A percentile compares a stretch with the other conserved stretches of the same genome.
These are phyloP conservation scores for Lordiphosa mommai DNA, from an alignment of 1,140 invertebrate species.

Conservation along the genomic window DNA sequence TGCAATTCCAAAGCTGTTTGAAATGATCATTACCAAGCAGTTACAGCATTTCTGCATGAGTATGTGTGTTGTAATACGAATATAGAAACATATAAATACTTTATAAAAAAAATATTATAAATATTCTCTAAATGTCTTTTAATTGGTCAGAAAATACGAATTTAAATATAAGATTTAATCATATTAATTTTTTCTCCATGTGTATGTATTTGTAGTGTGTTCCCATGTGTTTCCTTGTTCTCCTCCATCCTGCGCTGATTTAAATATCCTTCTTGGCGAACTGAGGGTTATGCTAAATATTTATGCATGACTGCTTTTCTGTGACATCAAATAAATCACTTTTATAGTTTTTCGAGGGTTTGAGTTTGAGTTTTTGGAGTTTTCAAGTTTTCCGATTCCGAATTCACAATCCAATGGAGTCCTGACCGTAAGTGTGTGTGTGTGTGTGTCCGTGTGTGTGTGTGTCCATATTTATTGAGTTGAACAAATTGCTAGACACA, in stretches of 20 bases:
- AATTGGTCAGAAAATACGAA: too few species aligned
- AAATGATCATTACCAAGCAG: too few species aligned
- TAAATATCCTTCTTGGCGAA: conserved; percentile 43
- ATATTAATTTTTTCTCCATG: too few species aligned
- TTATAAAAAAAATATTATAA: too few species aligned
- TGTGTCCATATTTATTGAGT: conserved; percentile 50
- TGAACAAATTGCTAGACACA: conserved; percentile 51
- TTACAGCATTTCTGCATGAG: too few species aligned
- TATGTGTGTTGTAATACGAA: too few species aligned
- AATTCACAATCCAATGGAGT: background rate
- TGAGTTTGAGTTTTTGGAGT: conserved; percentile 37
- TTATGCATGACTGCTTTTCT: conserved; percentile 76
- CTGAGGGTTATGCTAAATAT: conserved; percentile 73
- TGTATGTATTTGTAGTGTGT: background rate
- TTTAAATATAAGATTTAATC: too few species aligned
- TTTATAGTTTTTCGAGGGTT: conserved; percentile 59
- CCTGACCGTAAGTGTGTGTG: background rate
- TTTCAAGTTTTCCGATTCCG: conserved; percentile 6
- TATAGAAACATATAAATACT: too few species aligned
- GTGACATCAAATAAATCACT: conserved; percentile 76
- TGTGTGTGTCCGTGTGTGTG: conserved; percentile 16
- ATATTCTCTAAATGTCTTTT: too few species aligned
- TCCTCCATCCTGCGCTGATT: conserved; percentile 14
- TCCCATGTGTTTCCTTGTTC: conserved; percentile 10
- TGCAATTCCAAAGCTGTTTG: too few species aligned